Conservation (phyloP, 2,797 vertebrate species). For the Onychomys arenicola region DNA sequence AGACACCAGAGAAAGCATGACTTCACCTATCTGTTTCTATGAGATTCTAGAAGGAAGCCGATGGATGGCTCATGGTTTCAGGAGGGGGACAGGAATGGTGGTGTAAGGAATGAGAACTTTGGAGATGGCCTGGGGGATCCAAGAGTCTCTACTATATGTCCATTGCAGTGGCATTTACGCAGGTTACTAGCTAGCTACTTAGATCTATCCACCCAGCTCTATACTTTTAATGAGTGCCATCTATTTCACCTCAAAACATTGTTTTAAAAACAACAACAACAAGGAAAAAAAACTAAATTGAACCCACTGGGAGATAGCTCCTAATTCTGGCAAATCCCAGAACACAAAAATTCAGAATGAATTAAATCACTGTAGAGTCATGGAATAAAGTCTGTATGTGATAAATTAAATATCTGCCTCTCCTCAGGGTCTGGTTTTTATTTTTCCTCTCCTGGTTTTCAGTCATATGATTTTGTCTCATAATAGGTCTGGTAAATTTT, state of each 20-base stretch:
- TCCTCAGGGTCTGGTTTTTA: constrained; percentile 13
- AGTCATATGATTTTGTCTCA: constrained; percentile 59
- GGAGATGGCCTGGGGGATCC: too few relatives aligned
- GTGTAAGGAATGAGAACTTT: background rate
- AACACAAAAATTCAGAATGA: constrained; percentile 45
- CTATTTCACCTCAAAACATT: background rate
- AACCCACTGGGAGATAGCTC: background rate
- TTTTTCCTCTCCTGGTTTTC: constrained; percentile 58
- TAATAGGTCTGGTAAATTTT: constrained; percentile 66
- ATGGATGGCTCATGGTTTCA: background rate
- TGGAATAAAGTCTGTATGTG: constrained; percentile 39
- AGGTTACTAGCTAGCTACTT: background rate
- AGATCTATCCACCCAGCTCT: background rate
- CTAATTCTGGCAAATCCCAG: constrained; percentile 52
- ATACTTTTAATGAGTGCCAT: background rate
- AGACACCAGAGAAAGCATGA: background rate
- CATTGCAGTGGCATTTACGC: background rate
- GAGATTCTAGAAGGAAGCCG: background rate
- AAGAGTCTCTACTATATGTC: background rate
- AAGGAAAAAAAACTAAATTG: background rate
- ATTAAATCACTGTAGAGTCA: constrained; percentile 38
- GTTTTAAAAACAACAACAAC: background rate
- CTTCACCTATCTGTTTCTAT: background rate
- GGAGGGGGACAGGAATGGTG: background rate
- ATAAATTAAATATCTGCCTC: constrained; percentile 41